phyloP scores from a whole-genome alignment of 2,888 invertebrate species.

The Leptinotarsa rubiginosa region DNA sequence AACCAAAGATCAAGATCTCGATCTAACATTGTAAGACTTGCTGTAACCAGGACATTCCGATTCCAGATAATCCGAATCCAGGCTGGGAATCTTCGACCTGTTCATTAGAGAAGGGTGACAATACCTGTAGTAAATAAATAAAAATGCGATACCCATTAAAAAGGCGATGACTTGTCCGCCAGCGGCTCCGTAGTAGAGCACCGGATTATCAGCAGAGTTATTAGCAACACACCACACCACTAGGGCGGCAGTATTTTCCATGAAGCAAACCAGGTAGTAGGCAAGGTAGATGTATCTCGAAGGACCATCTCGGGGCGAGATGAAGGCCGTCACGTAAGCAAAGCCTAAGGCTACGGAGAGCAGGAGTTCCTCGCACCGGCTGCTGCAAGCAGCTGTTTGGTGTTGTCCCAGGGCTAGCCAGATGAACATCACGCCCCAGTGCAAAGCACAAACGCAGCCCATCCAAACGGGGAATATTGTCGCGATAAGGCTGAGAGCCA shows the following conservation, averaged over 20 bases:
- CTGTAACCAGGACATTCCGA: conserved; percentile 63
- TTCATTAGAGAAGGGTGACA: conserved; percentile 64
- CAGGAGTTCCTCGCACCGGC: conserved; percentile 65
- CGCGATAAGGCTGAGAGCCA: conserved; percentile 71
- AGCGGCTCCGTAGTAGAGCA: conserved; percentile 65
- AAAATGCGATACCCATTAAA: conserved; percentile 63
- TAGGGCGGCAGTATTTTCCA: conserved; percentile 67
- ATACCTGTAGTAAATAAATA: conserved; percentile 65
- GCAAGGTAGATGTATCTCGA: conserved; percentile 69
- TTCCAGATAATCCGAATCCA: conserved; percentile 57
- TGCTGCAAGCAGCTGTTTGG: conserved; percentile 65
- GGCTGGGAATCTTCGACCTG: conserved; percentile 57
- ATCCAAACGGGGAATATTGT: conserved; percentile 69
- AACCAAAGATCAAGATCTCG: conserved; percentile 61
- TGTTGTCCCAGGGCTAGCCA: conserved; percentile 69
- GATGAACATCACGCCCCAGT: conserved; percentile 71
- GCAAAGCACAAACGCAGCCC: conserved; percentile 67
- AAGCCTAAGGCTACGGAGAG: conserved; percentile 70
- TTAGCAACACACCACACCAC: conserved; percentile 67
- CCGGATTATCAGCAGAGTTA: conserved; percentile 63
- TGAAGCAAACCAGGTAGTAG: conserved; percentile 67
- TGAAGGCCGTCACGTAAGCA: conserved; percentile 72
- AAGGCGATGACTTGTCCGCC: conserved; percentile 64
- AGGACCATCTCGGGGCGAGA: conserved; percentile 72
- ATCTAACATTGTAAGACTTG: conserved; percentile 61